Evolutionary conservation across 2,888 invertebrate genomes (phyloP).

Genomic region (Lasioglossum marginatum): DNA sequence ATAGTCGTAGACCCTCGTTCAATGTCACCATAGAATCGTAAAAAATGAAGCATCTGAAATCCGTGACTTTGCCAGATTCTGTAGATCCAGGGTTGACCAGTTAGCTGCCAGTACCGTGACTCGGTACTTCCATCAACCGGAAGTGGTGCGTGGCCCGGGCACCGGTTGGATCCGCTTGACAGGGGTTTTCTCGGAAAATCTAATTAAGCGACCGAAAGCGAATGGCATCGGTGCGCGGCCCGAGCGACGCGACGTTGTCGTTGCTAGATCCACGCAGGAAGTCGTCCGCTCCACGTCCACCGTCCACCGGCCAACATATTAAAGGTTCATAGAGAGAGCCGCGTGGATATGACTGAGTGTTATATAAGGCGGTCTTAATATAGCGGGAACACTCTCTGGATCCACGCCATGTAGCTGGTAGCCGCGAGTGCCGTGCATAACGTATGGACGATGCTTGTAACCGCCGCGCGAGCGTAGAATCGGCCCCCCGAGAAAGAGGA

Average conservation of each 20-base stretch:
- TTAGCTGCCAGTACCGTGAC: neutral
- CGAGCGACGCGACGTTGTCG: neutral
- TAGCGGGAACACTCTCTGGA: constrained; percentile 78
- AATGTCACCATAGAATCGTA: too few species aligned
- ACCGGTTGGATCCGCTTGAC: constrained; percentile 25
- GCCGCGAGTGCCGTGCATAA: constrained; percentile 56
- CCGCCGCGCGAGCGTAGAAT: neutral
- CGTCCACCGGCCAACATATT: constrained; percentile 50
- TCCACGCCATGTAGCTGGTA: constrained; percentile 75
- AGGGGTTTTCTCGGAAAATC: constrained; percentile 68
- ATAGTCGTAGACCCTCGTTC: too few species aligned
- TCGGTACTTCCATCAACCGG: constrained; percentile 46
- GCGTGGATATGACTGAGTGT: constrained; percentile 73
- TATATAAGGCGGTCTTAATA: constrained; percentile 78
- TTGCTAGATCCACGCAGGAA: constrained; percentile 40
- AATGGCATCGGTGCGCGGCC: constrained; percentile 14
- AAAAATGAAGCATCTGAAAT: too few species aligned
- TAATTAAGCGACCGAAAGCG: constrained; percentile 64
- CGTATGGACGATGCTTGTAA: constrained; percentile 46
- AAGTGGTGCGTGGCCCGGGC: constrained; percentile 26
- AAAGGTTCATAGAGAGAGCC: constrained; percentile 63
- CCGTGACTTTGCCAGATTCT: too few species aligned
- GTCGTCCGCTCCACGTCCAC: constrained; percentile 29
- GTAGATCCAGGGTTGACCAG: neutral
- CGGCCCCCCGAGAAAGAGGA: neutral